Percentiles rank a stretch among this genome's conserved stretches.
Conservation (phyloP, 2,888 invertebrate genomes). For the Dryobota labecula region DNA sequence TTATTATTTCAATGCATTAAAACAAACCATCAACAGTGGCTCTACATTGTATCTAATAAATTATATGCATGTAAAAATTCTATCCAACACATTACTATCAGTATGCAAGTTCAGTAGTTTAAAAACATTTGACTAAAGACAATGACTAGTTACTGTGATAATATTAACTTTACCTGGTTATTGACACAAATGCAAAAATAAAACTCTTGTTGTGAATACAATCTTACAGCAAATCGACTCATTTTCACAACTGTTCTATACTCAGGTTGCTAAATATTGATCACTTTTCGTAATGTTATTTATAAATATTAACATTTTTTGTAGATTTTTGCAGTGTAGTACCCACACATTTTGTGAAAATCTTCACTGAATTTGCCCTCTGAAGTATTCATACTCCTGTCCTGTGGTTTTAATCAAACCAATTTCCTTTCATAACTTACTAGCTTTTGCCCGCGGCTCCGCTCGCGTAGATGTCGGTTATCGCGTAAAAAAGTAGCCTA, state of each 20-base stretch:
- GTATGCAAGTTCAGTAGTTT: slow-evolving; percentile 12
- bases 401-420: background rate
- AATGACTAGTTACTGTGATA: slow-evolving; percentile 9
- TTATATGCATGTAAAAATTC: background rate
- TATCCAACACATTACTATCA: background rate
- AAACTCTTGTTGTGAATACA: slow-evolving; percentile 16
- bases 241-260: slow-evolving; percentile 15
- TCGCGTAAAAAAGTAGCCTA: too few relatives aligned
- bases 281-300: background rate
- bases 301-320: slow-evolving; percentile 2
- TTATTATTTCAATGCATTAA: slow-evolving; percentile 2
- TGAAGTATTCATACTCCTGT: background rate
- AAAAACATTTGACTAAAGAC: slow-evolving; percentile 22
- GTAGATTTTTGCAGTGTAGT: slow-evolving; percentile 1
- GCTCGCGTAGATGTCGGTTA: too few relatives aligned
- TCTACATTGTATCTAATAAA: background rate
- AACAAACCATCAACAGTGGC: background rate
- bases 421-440: background rate
- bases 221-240: slow-evolving; percentile 20
- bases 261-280: slow-evolving; percentile 18
- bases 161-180: slow-evolving; percentile 28
- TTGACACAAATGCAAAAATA: slow-evolving; percentile 19
- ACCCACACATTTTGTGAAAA: background rate
- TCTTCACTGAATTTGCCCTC: background rate
- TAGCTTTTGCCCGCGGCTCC: too few relatives aligned